Conservation (phyloP, 2,888 invertebrate species). For the Tridacna crocea region DNA sequence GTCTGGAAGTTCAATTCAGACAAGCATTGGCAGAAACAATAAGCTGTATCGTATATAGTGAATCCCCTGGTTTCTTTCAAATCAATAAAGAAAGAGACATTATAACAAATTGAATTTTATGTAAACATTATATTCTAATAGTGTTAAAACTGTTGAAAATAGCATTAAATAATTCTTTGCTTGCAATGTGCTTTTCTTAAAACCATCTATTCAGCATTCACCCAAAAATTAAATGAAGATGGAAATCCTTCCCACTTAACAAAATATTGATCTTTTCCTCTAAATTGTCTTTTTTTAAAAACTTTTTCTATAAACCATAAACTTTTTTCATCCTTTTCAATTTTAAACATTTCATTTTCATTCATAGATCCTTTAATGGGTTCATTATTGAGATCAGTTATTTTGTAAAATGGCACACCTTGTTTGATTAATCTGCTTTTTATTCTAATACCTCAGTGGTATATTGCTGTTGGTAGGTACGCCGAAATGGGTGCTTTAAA, state of each 20-base stretch:
- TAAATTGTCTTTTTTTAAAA: slow-evolving; percentile 39
- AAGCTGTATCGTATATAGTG: slow-evolving; percentile 51
- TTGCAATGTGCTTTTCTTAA: too few species aligned
- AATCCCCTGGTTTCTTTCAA: slow-evolving; percentile 45
- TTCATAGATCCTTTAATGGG: too few species aligned
- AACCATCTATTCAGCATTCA: too few species aligned
- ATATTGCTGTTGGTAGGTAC: slow-evolving; percentile 51
- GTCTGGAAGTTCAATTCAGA: slow-evolving; percentile 48
- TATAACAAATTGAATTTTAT: slow-evolving; percentile 54
- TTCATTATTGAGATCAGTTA: too few species aligned
- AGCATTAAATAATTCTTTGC: too few species aligned
- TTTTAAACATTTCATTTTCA: too few species aligned
- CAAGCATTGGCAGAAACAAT: slow-evolving; percentile 32
- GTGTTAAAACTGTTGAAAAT: too few species aligned
- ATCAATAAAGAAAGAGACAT: slow-evolving; percentile 48
- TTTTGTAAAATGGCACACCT: slow-evolving; percentile 43
- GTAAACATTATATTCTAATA: too few species aligned
- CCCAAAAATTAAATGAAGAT: too few species aligned
- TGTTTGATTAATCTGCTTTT: slow-evolving; percentile 39
- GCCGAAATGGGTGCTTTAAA: slow-evolving; percentile 43
- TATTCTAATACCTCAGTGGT: slow-evolving; percentile 43
- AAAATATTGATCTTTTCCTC: slow-evolving; percentile 43
- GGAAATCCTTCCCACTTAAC: slow-evolving; percentile 41
- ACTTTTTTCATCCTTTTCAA: too few species aligned
- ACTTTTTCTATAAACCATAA: too few species aligned